These are phyloP conservation scores for Alligator mississippiensis DNA, from an alignment of 2,113 vertebrate species.

Conservation along the genomic window DNA sequence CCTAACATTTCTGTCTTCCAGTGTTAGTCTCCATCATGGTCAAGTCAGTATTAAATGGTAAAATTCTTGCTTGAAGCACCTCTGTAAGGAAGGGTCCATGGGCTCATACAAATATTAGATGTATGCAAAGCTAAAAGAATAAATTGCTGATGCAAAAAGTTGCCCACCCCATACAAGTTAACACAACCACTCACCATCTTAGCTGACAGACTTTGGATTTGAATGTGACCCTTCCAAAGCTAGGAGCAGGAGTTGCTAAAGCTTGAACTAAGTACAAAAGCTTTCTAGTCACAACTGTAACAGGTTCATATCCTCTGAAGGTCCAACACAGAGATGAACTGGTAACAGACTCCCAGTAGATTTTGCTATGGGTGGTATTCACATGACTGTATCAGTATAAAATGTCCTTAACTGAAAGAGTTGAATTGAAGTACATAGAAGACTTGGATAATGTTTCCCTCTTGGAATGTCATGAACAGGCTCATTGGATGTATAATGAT, in stretches of 20 bases:
- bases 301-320: neutral
- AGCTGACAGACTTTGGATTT: neutral
- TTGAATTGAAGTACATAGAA: neutral
- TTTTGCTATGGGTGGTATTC: neutral
- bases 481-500: neutral
- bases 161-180: neutral
- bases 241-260: neutral
- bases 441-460: too few relatives aligned
- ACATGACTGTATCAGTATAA: neutral
- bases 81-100: neutral
- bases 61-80: neutral
- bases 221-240: neutral
- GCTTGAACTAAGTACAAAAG: neutral
- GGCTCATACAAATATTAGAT: neutral
- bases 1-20: neutral
- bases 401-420: neutral
- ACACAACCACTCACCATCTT: accelerated
- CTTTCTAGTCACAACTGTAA: neutral
- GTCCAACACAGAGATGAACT: neutral
- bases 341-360: neutral
- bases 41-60: neutral
- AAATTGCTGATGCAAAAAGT: neutral
- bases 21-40: neutral
- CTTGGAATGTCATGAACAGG: neutral
- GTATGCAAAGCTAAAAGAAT: neutral